Evolutionary conservation across 2,888 invertebrate species (phyloP).

Genomic region (Polydrusus pterygomalis): DNA sequence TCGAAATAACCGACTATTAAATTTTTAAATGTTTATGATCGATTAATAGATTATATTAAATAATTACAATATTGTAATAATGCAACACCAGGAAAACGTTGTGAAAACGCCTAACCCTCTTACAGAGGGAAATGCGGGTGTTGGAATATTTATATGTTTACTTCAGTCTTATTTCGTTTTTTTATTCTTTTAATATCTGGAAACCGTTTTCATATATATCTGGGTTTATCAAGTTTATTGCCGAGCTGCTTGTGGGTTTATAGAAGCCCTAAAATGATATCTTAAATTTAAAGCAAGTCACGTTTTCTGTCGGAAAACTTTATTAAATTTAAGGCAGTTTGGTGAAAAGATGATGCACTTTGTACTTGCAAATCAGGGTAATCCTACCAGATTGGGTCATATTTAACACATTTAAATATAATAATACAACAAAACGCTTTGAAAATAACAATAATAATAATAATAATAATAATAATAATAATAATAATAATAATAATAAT

Average conservation of each 20-base stretch:
- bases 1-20: too few relatives aligned
- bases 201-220: not conserved
- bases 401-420: not conserved
- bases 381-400: not conserved
- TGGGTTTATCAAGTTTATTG: conserved; percentile 15
- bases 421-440: too few relatives aligned
- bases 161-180: not conserved
- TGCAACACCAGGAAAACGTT: too few relatives aligned
- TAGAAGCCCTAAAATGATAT: not conserved
- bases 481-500: too few relatives aligned
- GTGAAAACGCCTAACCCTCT: too few relatives aligned
- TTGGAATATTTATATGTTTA: conserved; percentile 2
- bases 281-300: conserved; percentile 18
- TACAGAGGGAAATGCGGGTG: too few relatives aligned
- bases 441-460: too few relatives aligned
- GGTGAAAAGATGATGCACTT: not conserved
- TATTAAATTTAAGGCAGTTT: conserved; percentile 11
- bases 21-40: not conserved
- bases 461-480: too few relatives aligned
- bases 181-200: conserved; percentile 10
- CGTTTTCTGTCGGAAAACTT: conserved; percentile 1
- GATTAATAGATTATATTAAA: too few relatives aligned
- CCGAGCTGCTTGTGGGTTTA: not conserved
- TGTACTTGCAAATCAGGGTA: not conserved
- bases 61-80: too few relatives aligned